phyloP scores from a whole-genome alignment of 2,888 invertebrate species.

The Mythimna vitellina region DNA sequence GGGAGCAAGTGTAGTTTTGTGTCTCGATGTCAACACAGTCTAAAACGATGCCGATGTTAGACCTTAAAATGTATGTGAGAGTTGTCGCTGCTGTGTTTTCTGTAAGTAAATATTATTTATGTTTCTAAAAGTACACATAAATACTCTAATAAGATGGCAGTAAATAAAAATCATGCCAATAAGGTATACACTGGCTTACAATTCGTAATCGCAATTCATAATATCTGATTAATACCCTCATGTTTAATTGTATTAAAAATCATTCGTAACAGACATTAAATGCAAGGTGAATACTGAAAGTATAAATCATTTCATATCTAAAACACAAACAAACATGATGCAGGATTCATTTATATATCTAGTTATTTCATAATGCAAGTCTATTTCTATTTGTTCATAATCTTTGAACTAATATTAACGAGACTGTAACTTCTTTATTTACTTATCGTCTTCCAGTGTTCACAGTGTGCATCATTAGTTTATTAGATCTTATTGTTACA shows the following conservation, averaged over 20 bases:
- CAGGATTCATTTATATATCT: constrained; percentile 5
- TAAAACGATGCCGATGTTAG: constrained; percentile 83
- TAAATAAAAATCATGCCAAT: not conserved
- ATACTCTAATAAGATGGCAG: not conserved
- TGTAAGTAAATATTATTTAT: constrained; percentile 74
- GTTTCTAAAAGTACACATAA: constrained; percentile 12
- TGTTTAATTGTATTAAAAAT: constrained; percentile 24
- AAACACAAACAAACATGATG: constrained; percentile 22
- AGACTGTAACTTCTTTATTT: constrained; percentile 45
- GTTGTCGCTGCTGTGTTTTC: constrained; percentile 85
- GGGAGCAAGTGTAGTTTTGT: constrained; percentile 26
- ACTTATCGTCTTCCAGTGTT: constrained; percentile 23
- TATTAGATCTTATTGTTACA: constrained; percentile 32
- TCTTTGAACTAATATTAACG: constrained; percentile 30
- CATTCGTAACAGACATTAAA: not conserved
- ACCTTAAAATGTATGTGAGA: constrained; percentile 83
- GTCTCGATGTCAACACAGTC: constrained; percentile 82
- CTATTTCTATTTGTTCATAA: constrained; percentile 37
- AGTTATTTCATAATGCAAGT: constrained; percentile 4
- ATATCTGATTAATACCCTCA: constrained; percentile 49
- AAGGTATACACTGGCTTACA: not conserved
- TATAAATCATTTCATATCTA: constrained; percentile 7
- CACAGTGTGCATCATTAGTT: constrained; percentile 26
- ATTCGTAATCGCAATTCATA: not conserved
- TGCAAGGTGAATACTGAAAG: constrained; percentile 15